These are phyloP conservation scores for Alviniconcha marisindica DNA, from an alignment of 1,140 invertebrate genomes.

Conservation along the genomic window DNA sequence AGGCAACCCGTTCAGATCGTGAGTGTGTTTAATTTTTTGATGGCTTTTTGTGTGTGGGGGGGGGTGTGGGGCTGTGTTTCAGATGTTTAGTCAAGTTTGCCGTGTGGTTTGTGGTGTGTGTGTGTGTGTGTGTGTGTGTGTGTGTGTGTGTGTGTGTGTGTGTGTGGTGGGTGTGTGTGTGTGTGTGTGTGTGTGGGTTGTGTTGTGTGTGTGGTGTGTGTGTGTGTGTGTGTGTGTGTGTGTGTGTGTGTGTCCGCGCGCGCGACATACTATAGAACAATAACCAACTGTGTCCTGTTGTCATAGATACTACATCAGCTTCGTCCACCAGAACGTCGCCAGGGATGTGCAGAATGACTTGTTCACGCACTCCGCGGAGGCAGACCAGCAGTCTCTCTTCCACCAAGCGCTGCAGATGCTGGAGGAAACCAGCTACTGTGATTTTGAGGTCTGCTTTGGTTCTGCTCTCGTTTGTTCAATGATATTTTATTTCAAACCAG, in stretches of 20 bases:
- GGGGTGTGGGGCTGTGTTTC: too few species aligned
- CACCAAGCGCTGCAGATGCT: conserved; percentile 31
- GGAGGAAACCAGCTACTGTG: conserved; percentile 48
- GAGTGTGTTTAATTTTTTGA: not conserved
- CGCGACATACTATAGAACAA: not conserved
- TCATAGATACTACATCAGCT: conserved; percentile 8
- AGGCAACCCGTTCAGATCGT: conserved; percentile 43
- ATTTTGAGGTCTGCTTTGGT: conserved; percentile 41
- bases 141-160: too few species aligned
- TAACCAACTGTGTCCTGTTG: not conserved
- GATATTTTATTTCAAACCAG: too few species aligned
- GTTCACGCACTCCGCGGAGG: conserved; percentile 29
- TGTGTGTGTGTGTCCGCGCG: not conserved
- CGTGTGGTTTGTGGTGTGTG: too few species aligned
- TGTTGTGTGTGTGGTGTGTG: too few species aligned
- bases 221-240: too few species aligned
- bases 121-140: too few species aligned
- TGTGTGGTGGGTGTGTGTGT: too few species aligned
- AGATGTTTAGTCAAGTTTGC: too few species aligned
- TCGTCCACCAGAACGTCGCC: not conserved
- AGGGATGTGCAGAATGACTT: conserved; percentile 27
- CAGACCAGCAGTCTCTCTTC: conserved; percentile 25
- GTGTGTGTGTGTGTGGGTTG: too few species aligned
- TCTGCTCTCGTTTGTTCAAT: too few species aligned
- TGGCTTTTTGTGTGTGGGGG: too few species aligned